phyloP scores from a whole-genome alignment of 2,797 vertebrate genomes.

The Garrulus glandarius region DNA sequence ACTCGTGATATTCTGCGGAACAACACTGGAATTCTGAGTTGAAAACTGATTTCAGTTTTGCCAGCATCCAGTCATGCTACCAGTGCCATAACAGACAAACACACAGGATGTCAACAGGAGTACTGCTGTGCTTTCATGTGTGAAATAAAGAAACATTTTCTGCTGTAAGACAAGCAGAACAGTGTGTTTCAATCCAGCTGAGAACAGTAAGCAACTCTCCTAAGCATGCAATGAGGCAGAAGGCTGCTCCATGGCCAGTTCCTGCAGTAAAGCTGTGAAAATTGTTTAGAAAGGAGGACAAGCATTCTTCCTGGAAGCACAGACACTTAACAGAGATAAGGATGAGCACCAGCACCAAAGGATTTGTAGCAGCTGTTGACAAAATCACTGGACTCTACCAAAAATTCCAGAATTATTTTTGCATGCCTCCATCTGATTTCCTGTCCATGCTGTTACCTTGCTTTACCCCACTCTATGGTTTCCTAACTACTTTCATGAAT shows the following conservation, averaged over 20 bases:
- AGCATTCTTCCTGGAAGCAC: neutral
- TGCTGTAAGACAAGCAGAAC: neutral
- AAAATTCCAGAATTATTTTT: neutral
- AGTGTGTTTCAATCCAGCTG: neutral
- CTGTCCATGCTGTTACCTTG: neutral
- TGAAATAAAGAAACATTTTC: neutral
- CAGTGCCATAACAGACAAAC: neutral
- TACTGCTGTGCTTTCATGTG: neutral
- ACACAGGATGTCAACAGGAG: neutral
- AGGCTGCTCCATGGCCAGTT: neutral
- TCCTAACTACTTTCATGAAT: neutral
- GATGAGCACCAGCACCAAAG: neutral
- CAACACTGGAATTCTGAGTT: neutral
- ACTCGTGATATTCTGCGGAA: neutral
- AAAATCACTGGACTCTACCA: neutral
- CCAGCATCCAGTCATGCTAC: neutral
- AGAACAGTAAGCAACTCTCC: neutral
- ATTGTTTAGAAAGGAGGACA: neutral
- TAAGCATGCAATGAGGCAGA: neutral
- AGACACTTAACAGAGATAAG: neutral
- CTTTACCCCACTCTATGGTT: neutral
- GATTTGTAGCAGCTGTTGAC: neutral
- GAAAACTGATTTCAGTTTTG: neutral
- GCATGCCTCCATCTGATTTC: neutral
- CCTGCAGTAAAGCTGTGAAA: neutral